Base-by-base conservation (phyloP, 2,113 vertebrate genomes). In the Numenius arquata region DNA sequence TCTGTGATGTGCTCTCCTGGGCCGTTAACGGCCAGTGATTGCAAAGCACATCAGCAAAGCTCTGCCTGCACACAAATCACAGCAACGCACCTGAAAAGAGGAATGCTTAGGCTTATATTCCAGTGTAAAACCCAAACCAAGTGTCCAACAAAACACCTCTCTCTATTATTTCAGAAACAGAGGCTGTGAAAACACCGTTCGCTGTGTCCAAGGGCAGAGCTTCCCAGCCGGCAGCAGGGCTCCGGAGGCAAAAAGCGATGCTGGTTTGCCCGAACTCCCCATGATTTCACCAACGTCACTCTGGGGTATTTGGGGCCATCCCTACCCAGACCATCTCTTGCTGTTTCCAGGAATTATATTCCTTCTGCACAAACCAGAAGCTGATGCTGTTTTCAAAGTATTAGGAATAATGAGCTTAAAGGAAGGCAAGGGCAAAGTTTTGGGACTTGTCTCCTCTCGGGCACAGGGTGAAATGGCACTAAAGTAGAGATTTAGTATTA, bases 81-180 rank as follows among this genome's bases (percentile, higher is more conserved):
- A 40, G 3, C 65, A 19, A 6, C 0, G 1, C 47, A 26, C 29
- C 79, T 18, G 22, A 21, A 17, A 30, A 50, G 43, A 66, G 36
- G 12, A 4, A 15, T 1, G 0, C 18, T 12, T 9, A 2, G 0
- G n/a, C 5, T 1, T 1, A 2, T 13, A 11, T 30, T 16, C 78
- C 66, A 41, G 26, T 1, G 9, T 3, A 14, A 52, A 65, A 0
- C 34, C 17, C 65, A 40, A 41, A 5, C 8, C 17, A 12, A 66
- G 7, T 1, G 53, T 0, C 80, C 59, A 6, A 2, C 0, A 34
- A 43, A 66, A 0, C 4, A 59, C 21, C 26, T 27, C 10, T 19
- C 43, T 22, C 41, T 11, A 8, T 16, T 3, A 1, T 19, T 18
- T 4, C 27, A 32, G 7, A 81, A 53, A 0, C 15, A 52, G 25